Base-by-base conservation (phyloP, 2,797 vertebrate species). In the Ctenopoma kingsleyae region DNA sequence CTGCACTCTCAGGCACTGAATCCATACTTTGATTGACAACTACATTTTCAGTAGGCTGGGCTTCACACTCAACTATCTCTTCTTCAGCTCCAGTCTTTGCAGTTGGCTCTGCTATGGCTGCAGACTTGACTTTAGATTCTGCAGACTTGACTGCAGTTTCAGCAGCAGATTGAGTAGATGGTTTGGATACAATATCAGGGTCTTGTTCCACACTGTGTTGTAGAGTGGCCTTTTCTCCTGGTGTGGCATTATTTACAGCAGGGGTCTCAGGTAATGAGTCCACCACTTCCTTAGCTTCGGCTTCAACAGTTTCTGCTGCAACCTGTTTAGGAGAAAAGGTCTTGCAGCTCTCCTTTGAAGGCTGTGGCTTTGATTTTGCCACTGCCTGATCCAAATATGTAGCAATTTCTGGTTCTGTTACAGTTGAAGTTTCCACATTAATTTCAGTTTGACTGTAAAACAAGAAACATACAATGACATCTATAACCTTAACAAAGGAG, bases 21-120 rank as follows among this genome's bases (percentile, higher is more conserved):
- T 76, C 49, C 3, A 48, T 40, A 13, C 36, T 66, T 62, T 74
- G 56, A 50, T 85, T 10, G 0, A 70, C 60, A 64, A 23, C 51
- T 47, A 15, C 3, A 8, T 36, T 27, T 4, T 65, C 20, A 52
- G 35, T 56, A 52, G 40, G 8, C 49, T 73, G 61, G 38, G 68
- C 17, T 62, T 78, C 23, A 43, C 13, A 1, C 46, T 80, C 25
- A 38, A 41, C 61, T 5, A 11, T 6, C 6, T 30, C 19, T 38
- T 78, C 54, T 35, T 61, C 67, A 23, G 46, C 27, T 43, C 2
- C 25, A 13, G 48, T 30, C 51, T 78, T 10, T 25, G 56, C 43
- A 69, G 13, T 9, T 1, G 6, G 20, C 35, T 87, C 66, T 25
- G 19, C 3, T 15, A 51, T 22, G 10, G 36, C 22, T 30, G 53